Base-by-base conservation (phyloP, 2,888 invertebrate species). In the Oscheius sp. region DNA sequence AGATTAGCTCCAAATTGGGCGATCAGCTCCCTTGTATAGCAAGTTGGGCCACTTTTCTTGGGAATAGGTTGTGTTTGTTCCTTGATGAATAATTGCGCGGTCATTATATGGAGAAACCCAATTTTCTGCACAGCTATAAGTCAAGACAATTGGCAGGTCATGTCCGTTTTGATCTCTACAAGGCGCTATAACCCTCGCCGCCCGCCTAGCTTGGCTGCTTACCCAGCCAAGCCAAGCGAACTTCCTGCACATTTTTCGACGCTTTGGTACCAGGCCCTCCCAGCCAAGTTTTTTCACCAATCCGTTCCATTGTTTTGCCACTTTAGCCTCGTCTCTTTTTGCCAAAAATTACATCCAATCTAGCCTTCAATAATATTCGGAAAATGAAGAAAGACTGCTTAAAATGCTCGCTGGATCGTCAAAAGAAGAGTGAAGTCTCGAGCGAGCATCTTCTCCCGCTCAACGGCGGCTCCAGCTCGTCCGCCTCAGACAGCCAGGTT, bases 381-480 rank as follows among this genome's bases (percentile, higher is more conserved):
- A 32, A 37, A 51, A 73, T 73, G 73, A 73, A 73, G 57, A 73
- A 65, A 65, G 73, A 73, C 57, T 73, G 65, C 53, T 29, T 73
- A 42, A 73, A 65, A 47, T 73, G 73, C 33, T 65, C 63, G 47
- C 11, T 37, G 42, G 73, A 73, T 35, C 63, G 65, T 33, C 55
- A 73, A 35, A 63, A 57, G 35, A 65, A 29, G 47, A 48, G 51
- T 47, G 53, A 63, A 37, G 5, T 63, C 2, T 53, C 53, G 3
- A 55, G 35, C 29, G 70, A 70, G 50, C 47, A 53, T 53, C 66
- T 66, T 29, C 70, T 13, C 29, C 59, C 55, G n/a, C 68, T 58
- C 29, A 70, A 59, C 33, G 70, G 21, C 21, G 21, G 59, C 13
- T 50, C 59, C 10, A 11, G 13, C 35, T 42, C 70, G 2, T 21